These are phyloP conservation scores for Lepus americanus DNA, from an alignment of 2,113 vertebrate genomes.

Conservation along the genomic window DNA sequence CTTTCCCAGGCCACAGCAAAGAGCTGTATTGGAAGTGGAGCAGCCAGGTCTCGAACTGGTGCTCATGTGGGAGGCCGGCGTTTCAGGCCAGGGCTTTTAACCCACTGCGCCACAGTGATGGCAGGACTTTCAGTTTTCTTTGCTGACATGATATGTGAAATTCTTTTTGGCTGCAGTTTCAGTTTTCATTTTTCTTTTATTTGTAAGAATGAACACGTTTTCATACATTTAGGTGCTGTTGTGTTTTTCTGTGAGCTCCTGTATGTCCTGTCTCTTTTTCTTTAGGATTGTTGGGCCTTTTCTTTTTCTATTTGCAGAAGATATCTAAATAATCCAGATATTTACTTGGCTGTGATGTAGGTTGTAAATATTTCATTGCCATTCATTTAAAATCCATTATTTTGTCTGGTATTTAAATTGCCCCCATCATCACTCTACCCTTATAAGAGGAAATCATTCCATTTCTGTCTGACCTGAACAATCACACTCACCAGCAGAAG, in stretches of 20 bases:
- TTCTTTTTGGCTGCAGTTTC: not conserved
- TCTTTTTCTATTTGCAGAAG: not conserved
- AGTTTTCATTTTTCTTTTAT: constrained; percentile 34
- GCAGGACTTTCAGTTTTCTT: not conserved
- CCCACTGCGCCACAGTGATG: too few species aligned
- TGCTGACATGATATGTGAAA: not conserved
- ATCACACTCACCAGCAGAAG: not conserved
- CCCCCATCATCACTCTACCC: not conserved
- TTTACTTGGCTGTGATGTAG: not conserved
- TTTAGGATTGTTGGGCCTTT: not conserved
- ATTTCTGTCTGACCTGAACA: not conserved
- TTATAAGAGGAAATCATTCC: not conserved
- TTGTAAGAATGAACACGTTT: not conserved
- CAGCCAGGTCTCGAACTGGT: too few species aligned
- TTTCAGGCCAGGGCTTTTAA: too few species aligned
- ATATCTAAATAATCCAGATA: not conserved
- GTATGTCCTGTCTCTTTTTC: not conserved
- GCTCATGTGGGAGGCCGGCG: too few species aligned
- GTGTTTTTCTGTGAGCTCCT: not conserved
- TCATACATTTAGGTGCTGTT: not conserved
- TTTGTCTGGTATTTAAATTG: not conserved
- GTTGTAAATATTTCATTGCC: not conserved
- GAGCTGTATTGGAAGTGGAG: too few species aligned
- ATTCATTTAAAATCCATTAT: not conserved
- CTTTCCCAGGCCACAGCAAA: too few species aligned